Percentiles rank a stretch among this genome's conserved stretches.
phyloP scores from a whole-genome alignment of 2,888 invertebrate genomes.

The Amblyteles armatorius region DNA sequence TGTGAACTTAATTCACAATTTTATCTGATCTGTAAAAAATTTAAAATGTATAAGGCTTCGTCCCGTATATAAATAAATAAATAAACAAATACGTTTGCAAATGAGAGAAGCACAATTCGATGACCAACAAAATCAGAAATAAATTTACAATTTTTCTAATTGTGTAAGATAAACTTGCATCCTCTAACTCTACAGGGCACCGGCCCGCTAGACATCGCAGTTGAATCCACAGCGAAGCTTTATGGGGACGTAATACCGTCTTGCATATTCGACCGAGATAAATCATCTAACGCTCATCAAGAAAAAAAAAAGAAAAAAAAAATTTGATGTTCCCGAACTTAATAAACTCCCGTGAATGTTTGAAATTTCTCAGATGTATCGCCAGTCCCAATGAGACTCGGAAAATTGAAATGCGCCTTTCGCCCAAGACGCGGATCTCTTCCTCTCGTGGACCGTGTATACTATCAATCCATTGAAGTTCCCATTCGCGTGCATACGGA shows the following conservation, averaged over 20 bases:
- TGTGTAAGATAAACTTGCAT: neutral
- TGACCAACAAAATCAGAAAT: constrained; percentile 17
- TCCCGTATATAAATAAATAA: no score
- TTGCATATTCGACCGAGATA: neutral
- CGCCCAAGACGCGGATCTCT: neutral
- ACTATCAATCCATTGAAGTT: neutral
- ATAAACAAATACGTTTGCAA: no score
- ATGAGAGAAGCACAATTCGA: no score
- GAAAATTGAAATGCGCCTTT: neutral
- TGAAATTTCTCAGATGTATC: neutral
- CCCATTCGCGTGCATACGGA: neutral
- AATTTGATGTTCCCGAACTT: neutral
- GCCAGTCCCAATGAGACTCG: neutral
- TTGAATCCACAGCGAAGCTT: neutral
- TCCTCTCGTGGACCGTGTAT: neutral
- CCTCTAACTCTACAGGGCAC: neutral
- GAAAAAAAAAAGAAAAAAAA: no score
- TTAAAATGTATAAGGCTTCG: no score
- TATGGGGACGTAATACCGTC: neutral
- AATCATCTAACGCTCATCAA: neutral
- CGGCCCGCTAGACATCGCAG: neutral
- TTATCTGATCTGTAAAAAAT: no score
- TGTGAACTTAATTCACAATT: no score
- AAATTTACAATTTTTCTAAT: constrained; percentile 43
- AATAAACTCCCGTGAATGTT: neutral